Evolutionary conservation across 2,113 vertebrate genomes (phyloP), one percentile per base, ranked within the genome.

Genomic region (Eudyptes chrysolophus): DNA sequence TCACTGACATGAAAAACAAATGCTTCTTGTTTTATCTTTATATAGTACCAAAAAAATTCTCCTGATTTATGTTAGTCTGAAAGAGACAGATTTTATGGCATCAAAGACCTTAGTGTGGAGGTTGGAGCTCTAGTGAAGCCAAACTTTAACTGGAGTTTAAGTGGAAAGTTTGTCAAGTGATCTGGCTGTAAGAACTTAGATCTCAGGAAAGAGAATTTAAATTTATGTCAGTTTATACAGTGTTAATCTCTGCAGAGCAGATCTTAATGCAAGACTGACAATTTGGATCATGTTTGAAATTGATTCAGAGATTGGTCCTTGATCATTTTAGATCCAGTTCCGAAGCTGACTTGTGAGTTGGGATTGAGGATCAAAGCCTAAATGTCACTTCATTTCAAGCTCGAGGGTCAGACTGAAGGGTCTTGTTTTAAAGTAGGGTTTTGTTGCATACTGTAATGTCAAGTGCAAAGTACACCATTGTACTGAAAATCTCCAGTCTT

Each of bases 221-320:
- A 78, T 84, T 61, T 78, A 30, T 81, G 61, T 72, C 69, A 44
- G 17, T 76, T 95, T 89, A 76, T 89, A 46, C 40, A 20, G 52
- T 49, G 54, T 57, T 87, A 69, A 82, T 92, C 40, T 90, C 69
- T 76, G 44, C 34, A 72, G 44, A 91, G 44, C 14, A 29, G 40
- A 75, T 87, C 15, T 82, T 84, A 86, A 87, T 82, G 61, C 52
- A 54, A 65, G 52, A 26, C 40, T 65, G 74, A 78, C 61, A 84
- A 38, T 82, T 85, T 87, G 74, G 61, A 80, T 94, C 34, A 7
- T 61, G 49, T 95, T 92, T 96, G 84, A 95, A 94, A 89, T 69
- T 44, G 77, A 79, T 65, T 84, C 34, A 9, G 88, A 54, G 54
- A 5, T 65, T 74, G 65, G 65, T 91, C 57, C 92, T 94, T 84